Base-by-base conservation (phyloP, 53 echinoderm and acorn worm species). In the Paracentrotus lividus region DNA sequence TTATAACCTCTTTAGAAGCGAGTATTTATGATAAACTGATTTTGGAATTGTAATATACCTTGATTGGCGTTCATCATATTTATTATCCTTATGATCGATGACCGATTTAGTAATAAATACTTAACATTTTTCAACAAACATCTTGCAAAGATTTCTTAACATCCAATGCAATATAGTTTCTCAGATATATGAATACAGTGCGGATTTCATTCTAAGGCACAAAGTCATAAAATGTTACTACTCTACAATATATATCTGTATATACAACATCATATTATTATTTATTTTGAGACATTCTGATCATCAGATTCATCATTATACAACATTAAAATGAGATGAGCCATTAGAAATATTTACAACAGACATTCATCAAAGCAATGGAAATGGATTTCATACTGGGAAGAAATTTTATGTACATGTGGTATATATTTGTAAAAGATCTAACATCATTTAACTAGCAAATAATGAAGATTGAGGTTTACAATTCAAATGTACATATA, bases 211-310 rank as follows among this genome's bases (percentile, higher is more conserved):
- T n/a, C n/a, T n/a, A n/a, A n/a, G n/a, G n/a, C n/a, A n/a, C n/a
- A n/a, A 27, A 8, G 76, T 57, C n/a, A n/a, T n/a, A n/a, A 2
- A 21, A 57, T 76, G 76, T 36, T 14, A 20, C 76, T 42, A 76
- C 5, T 42, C 76, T 76, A 76, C 42, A 42, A 76, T 76, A 76
- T 76, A 76, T 65, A 65, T 42, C 32, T 69, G 69, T 76, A 42
- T 42, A 2, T 26, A 81, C 81, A 81, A 45, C 8, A 5, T 32
- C 10, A 67, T 67, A 67, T 26, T 47, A 67, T 26, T 47, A 24
- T 47, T 81, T 45, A 44, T 78, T 45, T 47, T n/a, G 45, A 47
- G 18, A 13, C n/a, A 78, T n/a, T 15, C 57, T 10, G 16, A 20
- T 52, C 1, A 15, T 77, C 77, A 42, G 27, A 43, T 6, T 77